A percentile compares a stretch with the other conserved stretches of the same genome.
Conservation (phyloP, 2,888 invertebrate species). For the Drosophila greeni region DNA sequence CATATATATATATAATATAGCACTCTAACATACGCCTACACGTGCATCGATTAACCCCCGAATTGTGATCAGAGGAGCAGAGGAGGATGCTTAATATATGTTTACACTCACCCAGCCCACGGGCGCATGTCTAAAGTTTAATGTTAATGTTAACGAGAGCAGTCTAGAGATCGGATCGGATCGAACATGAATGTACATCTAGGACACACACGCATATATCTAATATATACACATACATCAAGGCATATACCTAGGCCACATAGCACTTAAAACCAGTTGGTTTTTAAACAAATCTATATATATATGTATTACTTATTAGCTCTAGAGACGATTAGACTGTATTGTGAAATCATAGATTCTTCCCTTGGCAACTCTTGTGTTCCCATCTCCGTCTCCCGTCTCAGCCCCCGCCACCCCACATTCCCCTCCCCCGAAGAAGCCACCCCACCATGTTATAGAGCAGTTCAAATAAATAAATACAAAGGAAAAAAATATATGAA, state of each 20-base stretch:
- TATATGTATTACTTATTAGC: constrained; percentile 24
- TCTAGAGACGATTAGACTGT: constrained; percentile 42
- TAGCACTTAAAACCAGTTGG: constrained; percentile 42
- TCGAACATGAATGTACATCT: constrained; percentile 10
- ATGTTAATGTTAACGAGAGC: constrained; percentile 31
- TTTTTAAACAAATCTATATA: constrained; percentile 20
- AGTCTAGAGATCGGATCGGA: not conserved
- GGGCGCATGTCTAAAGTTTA: constrained; percentile 11
- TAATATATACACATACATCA: constrained; percentile 19
- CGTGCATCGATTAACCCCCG: constrained; percentile 15
- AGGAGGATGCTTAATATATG: constrained; percentile 17
- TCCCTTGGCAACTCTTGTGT: constrained; percentile 13
- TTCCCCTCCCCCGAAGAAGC: constrained; percentile 1
- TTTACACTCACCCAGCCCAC: constrained; percentile 7
- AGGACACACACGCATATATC: constrained; percentile 28
- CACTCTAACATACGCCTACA: not conserved
- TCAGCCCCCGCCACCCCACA: not conserved
- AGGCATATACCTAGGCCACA: constrained; percentile 22
- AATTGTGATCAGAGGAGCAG: constrained; percentile 31
- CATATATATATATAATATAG: constrained; percentile 4
- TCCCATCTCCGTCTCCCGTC: constrained; percentile 4
- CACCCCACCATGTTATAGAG: constrained; percentile 32
- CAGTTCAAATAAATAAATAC: constrained; percentile 46
- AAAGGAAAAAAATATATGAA: constrained; percentile 41
- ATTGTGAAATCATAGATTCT: constrained; percentile 42